Base-by-base conservation (phyloP, 2,888 invertebrate species). In the Hyalella azteca region DNA sequence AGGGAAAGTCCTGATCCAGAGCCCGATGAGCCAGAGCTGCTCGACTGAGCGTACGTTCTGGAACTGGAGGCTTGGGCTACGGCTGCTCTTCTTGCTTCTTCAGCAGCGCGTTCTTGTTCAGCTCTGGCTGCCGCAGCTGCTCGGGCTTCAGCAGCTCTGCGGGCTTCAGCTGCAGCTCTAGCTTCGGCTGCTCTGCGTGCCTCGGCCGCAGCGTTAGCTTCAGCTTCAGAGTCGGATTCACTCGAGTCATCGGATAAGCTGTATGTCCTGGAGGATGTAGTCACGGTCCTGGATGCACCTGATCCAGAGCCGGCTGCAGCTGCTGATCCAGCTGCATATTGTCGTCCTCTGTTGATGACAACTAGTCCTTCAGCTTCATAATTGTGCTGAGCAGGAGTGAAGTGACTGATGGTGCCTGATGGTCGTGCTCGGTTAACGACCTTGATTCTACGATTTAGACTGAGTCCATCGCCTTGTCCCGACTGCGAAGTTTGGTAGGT, bases 311-410 rank as follows among this genome's bases (percentile, higher is more conserved):
- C 19, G 45, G 45, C 45, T 1, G 3, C 66, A 66, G 66, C 36
- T 9, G 78, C 45, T 32, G 45, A 26, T n/a, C 48, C 49, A 7
- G 49, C 39, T n/a, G 73, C 50, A 15, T 29, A 54, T n/a, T n/a
- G 19, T 26, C 41, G 54, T 13, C 77, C 77, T 78, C 45, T 45
- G n/a, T 77, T 77, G 40, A 82, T 81, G 59, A 76, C 66, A n/a
- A 82, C 82, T n/a, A 73, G 73, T n/a, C 81, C 81, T 75, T 49
- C 45, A 45, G 81, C 81, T 29, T 81, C 81, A 32, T 78, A 81
- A 39, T 50, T 73, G 49, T 81, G 81, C 1, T 81, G 79, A 3
- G 81, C 79, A 3, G 82, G 82, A 7, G 59, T 41, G 60, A 82
- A 82, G 75, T 82, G 82, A n/a, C 48, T 54, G 40, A 82, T 82